phyloP scores from a whole-genome alignment of 2,113 vertebrate genomes.

The Salvelinus sp. region DNA sequence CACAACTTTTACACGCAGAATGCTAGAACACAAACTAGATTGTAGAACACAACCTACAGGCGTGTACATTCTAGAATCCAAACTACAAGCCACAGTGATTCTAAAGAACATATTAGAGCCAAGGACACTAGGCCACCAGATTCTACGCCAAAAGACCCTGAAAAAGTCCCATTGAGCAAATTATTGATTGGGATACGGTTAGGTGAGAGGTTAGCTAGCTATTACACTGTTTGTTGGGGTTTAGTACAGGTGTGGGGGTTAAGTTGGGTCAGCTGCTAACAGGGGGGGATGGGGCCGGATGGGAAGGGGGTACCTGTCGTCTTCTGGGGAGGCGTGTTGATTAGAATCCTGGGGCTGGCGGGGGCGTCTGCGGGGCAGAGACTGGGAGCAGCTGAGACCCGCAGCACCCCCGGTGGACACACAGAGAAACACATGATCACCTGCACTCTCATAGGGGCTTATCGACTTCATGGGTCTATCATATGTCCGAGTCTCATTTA shows the following conservation, averaged over 20 bases:
- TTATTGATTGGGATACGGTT: not conserved
- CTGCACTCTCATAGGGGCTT: not conserved
- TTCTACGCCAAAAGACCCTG: too few species aligned
- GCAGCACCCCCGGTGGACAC: conserved; percentile 32
- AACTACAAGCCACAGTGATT: conserved; percentile 30
- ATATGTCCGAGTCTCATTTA: not conserved
- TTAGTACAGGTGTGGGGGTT: not conserved
- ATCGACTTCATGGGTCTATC: not conserved
- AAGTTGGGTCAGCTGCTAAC: conserved; percentile 37
- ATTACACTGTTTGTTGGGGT: not conserved
- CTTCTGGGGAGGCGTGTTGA: conserved; percentile 96
- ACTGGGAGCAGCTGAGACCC: conserved; percentile 78
- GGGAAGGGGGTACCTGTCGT: conserved; percentile 87
- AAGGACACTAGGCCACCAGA: not conserved
- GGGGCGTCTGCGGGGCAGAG: conserved; percentile 94
- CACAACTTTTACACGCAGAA: too few species aligned
- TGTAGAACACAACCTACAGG: not conserved
- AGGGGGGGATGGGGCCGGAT: conserved; percentile 37
- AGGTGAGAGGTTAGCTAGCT: conserved; percentile 24
- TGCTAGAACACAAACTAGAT: too few species aligned
- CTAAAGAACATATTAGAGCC: conserved; percentile 24
- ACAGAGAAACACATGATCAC: conserved; percentile 42
- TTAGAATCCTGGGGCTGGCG: conserved; percentile 97
- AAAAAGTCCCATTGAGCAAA: too few species aligned
- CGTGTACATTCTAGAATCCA: not conserved